Base-by-base conservation (phyloP, 2,888 invertebrate genomes). In the Agrochola macilenta region DNA sequence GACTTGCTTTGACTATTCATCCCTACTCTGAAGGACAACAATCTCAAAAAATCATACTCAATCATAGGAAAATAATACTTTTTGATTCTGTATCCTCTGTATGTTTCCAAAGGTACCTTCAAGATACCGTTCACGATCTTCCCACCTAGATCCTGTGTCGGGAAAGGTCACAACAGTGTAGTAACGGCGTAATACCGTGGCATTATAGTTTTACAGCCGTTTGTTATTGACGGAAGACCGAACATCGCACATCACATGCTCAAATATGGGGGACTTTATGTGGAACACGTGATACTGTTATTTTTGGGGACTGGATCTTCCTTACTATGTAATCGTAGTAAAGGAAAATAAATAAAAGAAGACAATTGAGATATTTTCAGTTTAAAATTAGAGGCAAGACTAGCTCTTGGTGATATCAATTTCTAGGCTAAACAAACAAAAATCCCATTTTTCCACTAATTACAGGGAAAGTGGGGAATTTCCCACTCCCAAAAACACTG, bases 91-190 rank as follows among this genome's bases (percentile, higher is more conserved):
- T 26, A 46, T n/a, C n/a, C n/a, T n/a, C n/a, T n/a, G n/a, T n/a
- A n/a, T n/a, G n/a, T 46, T 46, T 46, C 35, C 30, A 30, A 58
- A 43, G 8, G 35, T 39, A 17, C 61, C 23, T 82, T 30, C 23
- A 60, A 54, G 14, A 57, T 73, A 69, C 69, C 26, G 43, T 81
- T 58, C 30, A 52, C 60, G 26, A 39, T 82, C 35, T 46, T 81
- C n/a, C 61, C 57, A 81, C 69, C 26, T 60, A 84, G 54, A 74
- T 81, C 35, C 64, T 17, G 35, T 81, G 39, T 70, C 58, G 26
- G 57, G 35, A 82, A 76, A 85, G 82, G 70, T 85, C 81, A 71
- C 17, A 60, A 30, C 39, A 43, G 82, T 73, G 69, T 71, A 46
- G 49, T 60, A 81, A 57, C 30, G 12, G 70, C 76, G 85, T 85